Base-by-base conservation (phyloP, 2,888 invertebrate genomes). In the Rotaria socialis region DNA sequence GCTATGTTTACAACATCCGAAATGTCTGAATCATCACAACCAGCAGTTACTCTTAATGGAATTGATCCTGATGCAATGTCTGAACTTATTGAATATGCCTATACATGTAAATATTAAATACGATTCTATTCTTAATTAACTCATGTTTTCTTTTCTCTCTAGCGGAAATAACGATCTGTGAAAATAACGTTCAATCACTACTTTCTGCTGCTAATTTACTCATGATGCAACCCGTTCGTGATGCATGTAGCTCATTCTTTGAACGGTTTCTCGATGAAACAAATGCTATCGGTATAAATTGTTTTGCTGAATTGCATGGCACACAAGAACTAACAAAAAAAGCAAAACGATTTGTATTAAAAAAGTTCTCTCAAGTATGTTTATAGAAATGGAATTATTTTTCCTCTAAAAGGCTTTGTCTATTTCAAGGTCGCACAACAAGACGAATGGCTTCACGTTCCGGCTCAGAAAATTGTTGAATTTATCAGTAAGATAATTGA, bases 231-330 rank as follows among this genome's bases (percentile, higher is more conserved):
- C 90, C 91, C 16, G 91, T 92, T 6, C 89, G 90, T 84, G 91
- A 92, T 87, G 92, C 92, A 10, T 92, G 92, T 86, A 92, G 92
- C 88, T 88, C 88, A 47, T 92, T 91, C 87, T 89, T 92, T 86
- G 91, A 91, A 87, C 88, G 90, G 74, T 91, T 92, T 88, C 92
- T 92, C 91, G 92, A 92, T 88, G 90, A 90, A 41, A 89, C 89
- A 22, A 93, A 93, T 89, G 92, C 92, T 88, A 89, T 93, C 50
- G 92, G 92, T 7, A 92, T 92, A 84, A 92, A 92, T 89, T 92
- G 92, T 88, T 92, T 93, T 88, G 92, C 92, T 35, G 92, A 92
- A 87, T 89, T 91, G 35, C 92, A 92, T 89, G 91, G 91, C 47
- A 92, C 92, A 88, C 89, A 89, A 27, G 91, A 91, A 58, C 90